phyloP scores from a whole-genome alignment of 1,140 invertebrate species.

The Andricus grossulariae region DNA sequence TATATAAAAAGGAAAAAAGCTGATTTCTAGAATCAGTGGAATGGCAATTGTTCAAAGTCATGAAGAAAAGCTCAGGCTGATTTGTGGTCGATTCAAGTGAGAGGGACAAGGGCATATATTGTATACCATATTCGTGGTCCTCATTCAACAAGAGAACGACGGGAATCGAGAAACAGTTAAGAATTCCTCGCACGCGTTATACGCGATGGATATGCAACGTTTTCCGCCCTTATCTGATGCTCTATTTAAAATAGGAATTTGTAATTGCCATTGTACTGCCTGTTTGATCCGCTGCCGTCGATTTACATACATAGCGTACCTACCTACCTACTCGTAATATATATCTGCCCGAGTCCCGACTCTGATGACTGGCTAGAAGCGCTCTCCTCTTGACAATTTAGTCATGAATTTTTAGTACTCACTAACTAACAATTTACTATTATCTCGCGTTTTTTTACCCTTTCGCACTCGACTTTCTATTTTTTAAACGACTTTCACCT shows the following conservation, averaged over 20 bases:
- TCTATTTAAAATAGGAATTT: conserved; percentile 66
- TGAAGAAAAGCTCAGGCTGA: too few species aligned
- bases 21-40: too few species aligned
- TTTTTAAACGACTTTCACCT: too few species aligned
- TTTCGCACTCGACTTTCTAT: conserved; percentile 39
- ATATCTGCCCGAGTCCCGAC: neutral
- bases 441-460: conserved; percentile 29
- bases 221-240: conserved; percentile 66
- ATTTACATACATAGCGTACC: conserved; percentile 23
- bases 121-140: conserved; percentile 47
- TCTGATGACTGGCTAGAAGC: neutral
- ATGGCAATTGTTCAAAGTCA: too few species aligned
- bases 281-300: conserved; percentile 44
- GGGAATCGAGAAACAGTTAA: conserved; percentile 62
- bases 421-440: too few species aligned
- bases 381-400: conserved; percentile 39
- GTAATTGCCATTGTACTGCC: conserved; percentile 63
- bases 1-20: too few species aligned
- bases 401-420: conserved; percentile 40
- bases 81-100: conserved; percentile 39
- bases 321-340: neutral
- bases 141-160: conserved; percentile 44
- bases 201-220: conserved; percentile 54
- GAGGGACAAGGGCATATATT: conserved; percentile 4
- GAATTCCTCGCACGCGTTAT: conserved; percentile 65